Evolutionary conservation across 2,113 vertebrate genomes (phyloP).

Genomic region (Craseonycteris thonglongyai): DNA sequence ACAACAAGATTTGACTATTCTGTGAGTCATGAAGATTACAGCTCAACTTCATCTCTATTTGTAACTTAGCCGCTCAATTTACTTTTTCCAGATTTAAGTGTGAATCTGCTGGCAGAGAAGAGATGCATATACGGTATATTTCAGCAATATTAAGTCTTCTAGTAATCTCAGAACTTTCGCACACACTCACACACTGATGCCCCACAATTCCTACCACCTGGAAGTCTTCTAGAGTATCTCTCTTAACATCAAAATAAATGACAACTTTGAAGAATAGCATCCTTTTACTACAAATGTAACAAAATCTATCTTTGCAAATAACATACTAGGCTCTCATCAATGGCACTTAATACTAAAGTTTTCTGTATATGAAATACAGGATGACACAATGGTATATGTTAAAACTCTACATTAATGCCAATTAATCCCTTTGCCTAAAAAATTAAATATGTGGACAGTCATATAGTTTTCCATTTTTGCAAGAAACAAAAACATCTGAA

Average conservation of each 20-base stretch:
- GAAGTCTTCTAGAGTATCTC: not conserved
- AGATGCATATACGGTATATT: not conserved
- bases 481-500: not conserved
- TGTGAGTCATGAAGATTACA: not conserved
- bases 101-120: not conserved
- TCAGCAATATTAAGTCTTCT: not conserved
- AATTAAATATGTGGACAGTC: constrained; percentile 31
- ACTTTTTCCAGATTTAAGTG: not conserved
- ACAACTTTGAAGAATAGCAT: not conserved
- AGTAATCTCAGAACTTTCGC: not conserved
- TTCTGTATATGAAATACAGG: not conserved
- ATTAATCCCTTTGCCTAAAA: constrained; percentile 5
- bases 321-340: not conserved
- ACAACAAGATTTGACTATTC: not conserved
- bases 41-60: not conserved
- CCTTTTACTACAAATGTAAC: not conserved
- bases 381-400: not conserved
- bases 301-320: not conserved
- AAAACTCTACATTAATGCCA: not conserved
- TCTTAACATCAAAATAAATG: not conserved
- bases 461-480: not conserved
- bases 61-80: not conserved
- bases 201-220: not conserved
- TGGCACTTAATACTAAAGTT: not conserved
- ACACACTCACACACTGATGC: not conserved